Conservation (phyloP, 2,113 vertebrate genomes). For the Daubentonia madagascariensis region DNA sequence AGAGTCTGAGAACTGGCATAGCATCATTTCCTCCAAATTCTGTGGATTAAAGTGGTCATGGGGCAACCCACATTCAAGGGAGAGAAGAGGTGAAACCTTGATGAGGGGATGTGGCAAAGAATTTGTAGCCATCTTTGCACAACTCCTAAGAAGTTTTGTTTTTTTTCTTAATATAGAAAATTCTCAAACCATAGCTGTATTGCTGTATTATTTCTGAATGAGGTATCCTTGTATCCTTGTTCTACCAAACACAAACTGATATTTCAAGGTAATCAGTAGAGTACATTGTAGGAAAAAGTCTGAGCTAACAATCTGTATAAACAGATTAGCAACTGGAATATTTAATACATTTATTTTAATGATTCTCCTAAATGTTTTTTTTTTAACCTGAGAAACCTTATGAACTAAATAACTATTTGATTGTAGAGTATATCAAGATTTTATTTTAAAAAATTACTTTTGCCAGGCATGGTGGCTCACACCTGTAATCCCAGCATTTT, state of each 20-base stretch:
- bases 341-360: background rate
- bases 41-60: background rate
- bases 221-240: background rate
- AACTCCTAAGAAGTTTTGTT: background rate
- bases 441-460: background rate
- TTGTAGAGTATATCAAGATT: background rate
- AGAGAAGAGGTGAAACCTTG: background rate
- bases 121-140: background rate
- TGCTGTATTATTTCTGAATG: background rate
- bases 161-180: background rate
- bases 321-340: background rate
- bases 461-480: too few relatives aligned
- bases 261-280: background rate
- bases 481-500: too few relatives aligned
- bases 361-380: background rate
- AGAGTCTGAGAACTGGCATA: background rate
- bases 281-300: background rate
- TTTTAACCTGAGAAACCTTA: too few relatives aligned
- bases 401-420: background rate
- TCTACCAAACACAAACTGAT: background rate
- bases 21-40: background rate
- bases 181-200: background rate
- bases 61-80: background rate
- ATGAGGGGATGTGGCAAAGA: background rate
- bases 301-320: background rate